phyloP scores from a whole-genome alignment of 2,113 vertebrate genomes.

The Monopterus albus region DNA sequence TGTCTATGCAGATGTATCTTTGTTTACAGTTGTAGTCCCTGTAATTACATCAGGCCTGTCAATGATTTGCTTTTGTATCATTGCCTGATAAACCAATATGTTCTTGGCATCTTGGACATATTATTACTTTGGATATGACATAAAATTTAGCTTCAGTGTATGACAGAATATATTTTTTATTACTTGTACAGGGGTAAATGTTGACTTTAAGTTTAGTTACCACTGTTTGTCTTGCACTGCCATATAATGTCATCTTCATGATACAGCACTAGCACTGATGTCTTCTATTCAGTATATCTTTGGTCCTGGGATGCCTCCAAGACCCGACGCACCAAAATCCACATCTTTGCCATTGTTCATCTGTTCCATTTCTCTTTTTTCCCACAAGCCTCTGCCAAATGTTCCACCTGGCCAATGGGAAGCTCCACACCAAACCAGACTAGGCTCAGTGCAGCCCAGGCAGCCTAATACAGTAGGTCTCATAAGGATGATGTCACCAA shows the following conservation, averaged over 20 bases:
- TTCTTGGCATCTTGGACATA: conserved; percentile 44
- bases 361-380: conserved; percentile 18
- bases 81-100: conserved; percentile 44
- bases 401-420: conserved; percentile 50
- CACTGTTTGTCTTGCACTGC: not conserved
- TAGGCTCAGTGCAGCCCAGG: conserved; percentile 5
- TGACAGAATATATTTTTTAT: conserved; percentile 1
- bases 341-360: conserved; percentile 9
- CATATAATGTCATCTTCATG: conserved; percentile 18
- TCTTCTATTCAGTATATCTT: conserved; percentile 12
- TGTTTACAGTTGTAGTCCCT: conserved; percentile 15
- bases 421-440: conserved; percentile 28
- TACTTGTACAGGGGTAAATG: conserved; percentile 5
- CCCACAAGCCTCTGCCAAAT: not conserved
- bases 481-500: conserved; percentile 39
- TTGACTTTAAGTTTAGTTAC: conserved; percentile 17
- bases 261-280: too few species aligned
- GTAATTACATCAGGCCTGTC: conserved; percentile 22
- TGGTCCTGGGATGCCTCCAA: conserved; percentile 14
- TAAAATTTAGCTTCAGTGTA: conserved; percentile 25
- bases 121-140: conserved; percentile 32
- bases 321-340: not conserved
- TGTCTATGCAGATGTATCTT: conserved; percentile 11
- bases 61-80: conserved; percentile 17
- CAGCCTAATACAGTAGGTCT: conserved; percentile 32